phyloP scores from a whole-genome alignment of 2,797 vertebrate species.

The Hypotaenidia philippensis region DNA sequence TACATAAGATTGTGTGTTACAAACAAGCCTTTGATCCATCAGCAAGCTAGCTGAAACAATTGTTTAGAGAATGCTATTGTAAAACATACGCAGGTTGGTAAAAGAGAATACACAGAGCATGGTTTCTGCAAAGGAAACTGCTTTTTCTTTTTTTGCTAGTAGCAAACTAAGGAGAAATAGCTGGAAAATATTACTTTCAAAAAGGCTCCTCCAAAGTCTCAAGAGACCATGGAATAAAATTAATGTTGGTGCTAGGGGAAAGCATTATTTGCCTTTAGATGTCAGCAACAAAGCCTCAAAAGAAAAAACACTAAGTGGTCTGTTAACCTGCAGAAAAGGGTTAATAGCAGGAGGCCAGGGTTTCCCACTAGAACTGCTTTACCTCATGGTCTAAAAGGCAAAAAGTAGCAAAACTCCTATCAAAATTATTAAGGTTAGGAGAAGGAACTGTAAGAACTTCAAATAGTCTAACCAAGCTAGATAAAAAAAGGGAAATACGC shows the following conservation, averaged over 20 bases:
- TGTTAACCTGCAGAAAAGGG: background rate
- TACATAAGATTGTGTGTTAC: background rate
- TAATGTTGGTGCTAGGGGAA: background rate
- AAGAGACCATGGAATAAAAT: background rate
- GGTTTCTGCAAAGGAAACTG: slow-evolving; percentile 9
- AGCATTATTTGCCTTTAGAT: background rate
- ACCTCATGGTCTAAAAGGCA: background rate
- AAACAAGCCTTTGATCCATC: background rate
- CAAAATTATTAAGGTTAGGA: background rate
- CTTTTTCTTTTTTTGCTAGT: background rate
- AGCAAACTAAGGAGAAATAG: background rate
- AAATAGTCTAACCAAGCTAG: background rate
- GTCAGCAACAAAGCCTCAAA: background rate
- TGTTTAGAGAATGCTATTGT: background rate
- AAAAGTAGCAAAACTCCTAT: background rate
- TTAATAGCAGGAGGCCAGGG: background rate
- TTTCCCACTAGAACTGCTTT: background rate
- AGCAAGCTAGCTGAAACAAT: background rate
- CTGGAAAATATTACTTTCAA: background rate
- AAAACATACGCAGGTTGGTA: background rate
- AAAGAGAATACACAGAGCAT: background rate
- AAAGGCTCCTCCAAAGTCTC: background rate
- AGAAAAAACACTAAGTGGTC: background rate
- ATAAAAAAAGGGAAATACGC: background rate
- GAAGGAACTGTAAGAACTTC: background rate